Percentiles rank a stretch among this genome's conserved stretches.
Conservation (phyloP, 2,113 vertebrate species). For the Notiomystis cincta region DNA sequence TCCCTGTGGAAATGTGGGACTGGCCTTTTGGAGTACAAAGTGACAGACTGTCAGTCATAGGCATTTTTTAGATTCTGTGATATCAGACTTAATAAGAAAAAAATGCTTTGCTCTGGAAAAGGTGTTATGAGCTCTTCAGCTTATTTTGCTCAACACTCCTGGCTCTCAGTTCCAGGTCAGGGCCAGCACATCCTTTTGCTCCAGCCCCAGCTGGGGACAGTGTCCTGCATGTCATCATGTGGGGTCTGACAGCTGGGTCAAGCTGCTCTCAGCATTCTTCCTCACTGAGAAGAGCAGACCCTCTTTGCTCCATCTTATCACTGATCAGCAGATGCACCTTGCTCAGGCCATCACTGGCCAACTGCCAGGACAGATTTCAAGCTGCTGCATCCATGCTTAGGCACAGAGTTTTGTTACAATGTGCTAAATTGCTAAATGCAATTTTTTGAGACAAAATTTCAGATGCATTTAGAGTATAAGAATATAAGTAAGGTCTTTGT, state of each 20-base stretch:
- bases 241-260: neutral
- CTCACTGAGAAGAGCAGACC: neutral
- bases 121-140: neutral
- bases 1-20: neutral
- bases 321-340: neutral
- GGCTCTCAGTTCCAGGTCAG: fast-evolving
- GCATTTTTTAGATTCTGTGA: neutral
- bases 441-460: neutral
- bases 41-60: fast-evolving
- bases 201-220: neutral
- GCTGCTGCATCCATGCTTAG: too few species aligned
- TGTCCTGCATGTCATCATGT: neutral
- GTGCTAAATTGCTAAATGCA: neutral
- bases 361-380: neutral
- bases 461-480: too few species aligned
- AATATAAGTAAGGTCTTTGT: neutral
- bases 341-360: neutral
- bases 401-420: neutral
- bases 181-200: neutral
- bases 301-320: neutral
- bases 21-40: neutral
- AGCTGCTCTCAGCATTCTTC: neutral
- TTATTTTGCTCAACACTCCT: neutral
- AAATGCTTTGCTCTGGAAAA: neutral
- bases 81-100: neutral